Evolutionary conservation across 2,888 invertebrate species (phyloP).

Genomic region (Sarcophaga carnaria): DNA sequence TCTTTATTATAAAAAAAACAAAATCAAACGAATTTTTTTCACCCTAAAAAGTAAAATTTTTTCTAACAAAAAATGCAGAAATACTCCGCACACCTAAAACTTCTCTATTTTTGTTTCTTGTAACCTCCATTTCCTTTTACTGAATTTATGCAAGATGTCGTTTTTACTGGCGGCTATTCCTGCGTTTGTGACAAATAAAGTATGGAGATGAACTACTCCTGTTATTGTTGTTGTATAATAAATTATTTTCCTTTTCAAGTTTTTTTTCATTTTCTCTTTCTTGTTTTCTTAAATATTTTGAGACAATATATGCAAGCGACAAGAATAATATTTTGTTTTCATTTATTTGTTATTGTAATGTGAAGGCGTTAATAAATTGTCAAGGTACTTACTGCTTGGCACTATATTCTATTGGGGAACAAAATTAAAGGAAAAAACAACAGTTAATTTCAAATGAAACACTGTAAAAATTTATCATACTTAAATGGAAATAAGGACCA

Average conservation of each 20-base stretch:
- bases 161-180: not conserved
- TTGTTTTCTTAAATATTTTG: not conserved
- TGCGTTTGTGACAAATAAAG: not conserved
- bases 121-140: conserved; percentile 3
- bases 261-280: not conserved
- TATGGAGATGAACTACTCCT: not conserved
- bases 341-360: no score
- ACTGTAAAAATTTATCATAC: no score
- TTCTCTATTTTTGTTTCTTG: not conserved
- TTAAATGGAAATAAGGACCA: no score
- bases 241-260: not conserved
- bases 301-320: not conserved
- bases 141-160: conserved; percentile 1
- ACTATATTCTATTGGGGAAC: no score
- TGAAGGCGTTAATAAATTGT: no score
- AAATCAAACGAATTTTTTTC: no score
- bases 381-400: no score
- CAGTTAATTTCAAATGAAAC: no score
- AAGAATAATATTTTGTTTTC: no score
- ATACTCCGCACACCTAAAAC: not conserved
- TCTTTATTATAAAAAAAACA: no score
- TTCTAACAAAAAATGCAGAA: not conserved
- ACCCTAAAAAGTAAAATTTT: not conserved
- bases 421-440: no score
- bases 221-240: not conserved